phyloP scores from a whole-genome alignment of 1,140 invertebrate genomes.

The Meteorus sp. region DNA sequence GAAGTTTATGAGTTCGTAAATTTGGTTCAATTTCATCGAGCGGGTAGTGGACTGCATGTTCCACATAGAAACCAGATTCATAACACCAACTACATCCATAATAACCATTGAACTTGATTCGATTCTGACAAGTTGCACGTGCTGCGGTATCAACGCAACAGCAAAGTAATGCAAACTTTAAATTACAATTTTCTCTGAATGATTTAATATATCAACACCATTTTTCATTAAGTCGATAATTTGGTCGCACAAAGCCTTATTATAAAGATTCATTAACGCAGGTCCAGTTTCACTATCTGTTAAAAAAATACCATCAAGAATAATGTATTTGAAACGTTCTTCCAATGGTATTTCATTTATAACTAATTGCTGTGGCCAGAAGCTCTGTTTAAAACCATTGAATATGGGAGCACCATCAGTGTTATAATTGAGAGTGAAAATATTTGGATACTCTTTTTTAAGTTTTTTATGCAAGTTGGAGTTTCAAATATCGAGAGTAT shows the following conservation, averaged over 20 bases:
- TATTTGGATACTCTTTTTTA: background rate
- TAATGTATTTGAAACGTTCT: conserved; percentile 22
- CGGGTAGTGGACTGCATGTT: conserved; percentile 20
- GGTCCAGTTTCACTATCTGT: conserved; percentile 4
- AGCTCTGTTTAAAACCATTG: conserved; percentile 23
- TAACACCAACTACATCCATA: conserved; percentile 22
- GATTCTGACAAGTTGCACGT: conserved; percentile 13
- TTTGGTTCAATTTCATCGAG: conserved; percentile 8
- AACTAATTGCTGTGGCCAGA: conserved; percentile 29
- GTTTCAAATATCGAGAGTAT: conserved; percentile 22
- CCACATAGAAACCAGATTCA: background rate
- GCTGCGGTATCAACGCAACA: conserved; percentile 13
- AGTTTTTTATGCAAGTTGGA: conserved; percentile 15
- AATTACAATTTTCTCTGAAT: background rate
- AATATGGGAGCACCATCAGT: conserved; percentile 28
- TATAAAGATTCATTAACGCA: too few species aligned
- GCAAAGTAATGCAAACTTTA: conserved; percentile 1
- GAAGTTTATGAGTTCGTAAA: conserved; percentile 25
- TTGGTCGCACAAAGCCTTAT: too few species aligned
- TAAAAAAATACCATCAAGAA: conserved; percentile 22
- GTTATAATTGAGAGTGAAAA: conserved; percentile 23
- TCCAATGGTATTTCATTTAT: conserved; percentile 25
- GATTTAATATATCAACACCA: background rate
- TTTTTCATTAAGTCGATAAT: background rate
- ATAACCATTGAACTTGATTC: conserved; percentile 19